Base-by-base conservation (phyloP, 2,888 invertebrate genomes). In the Mythimna albipuncta region DNA sequence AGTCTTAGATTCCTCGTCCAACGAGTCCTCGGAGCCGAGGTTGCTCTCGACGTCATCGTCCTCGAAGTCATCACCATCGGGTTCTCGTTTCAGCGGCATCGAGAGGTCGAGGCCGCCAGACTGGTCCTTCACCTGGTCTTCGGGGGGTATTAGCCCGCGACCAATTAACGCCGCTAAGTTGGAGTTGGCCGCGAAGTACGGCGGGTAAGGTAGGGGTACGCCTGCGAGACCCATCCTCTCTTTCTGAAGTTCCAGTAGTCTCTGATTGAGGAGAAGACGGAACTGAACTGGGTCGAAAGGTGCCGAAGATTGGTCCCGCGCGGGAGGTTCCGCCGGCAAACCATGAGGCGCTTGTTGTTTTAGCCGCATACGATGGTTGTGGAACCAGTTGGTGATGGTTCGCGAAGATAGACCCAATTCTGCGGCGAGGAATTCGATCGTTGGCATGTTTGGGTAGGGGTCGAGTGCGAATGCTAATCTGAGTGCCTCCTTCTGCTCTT, bases 321-420 rank as follows among this genome's bases (percentile, higher is more conserved):
- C 97, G 4, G 98, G 98, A 13, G 98, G 97, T 72, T 98, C 97
- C 66, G 98, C 98, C 0, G 97, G 97, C 38, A 97, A 96, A 0
- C 98, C 98, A 89, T 98, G 98, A 2, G 98, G 98, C 68, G 98
- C 97, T 91, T 98, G 98, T 91, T 99, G 98, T 95, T 99, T 99
- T 91, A 99, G 97, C 80, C 99, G 97, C 99, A 99, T 99, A 88
- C 99, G 98, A 93, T 99, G 99, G 93, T 99, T 99, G 97, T 99
- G 99, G 97, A 99, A 99, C 99, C 99, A 99, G 95, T 99, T 99
- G 77, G 99, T 99, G 89, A 99, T 99, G 69, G 99, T 99, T 85
- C 99, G 97, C 66, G 99, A 98, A 9, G 99, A 98, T 57, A 99
- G 97, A 11, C 98, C 98, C 71, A 99, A 96, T 93, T 99, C 99